phyloP scores from a whole-genome alignment of 2,888 invertebrate genomes.

The Habrosyne pyritoides region DNA sequence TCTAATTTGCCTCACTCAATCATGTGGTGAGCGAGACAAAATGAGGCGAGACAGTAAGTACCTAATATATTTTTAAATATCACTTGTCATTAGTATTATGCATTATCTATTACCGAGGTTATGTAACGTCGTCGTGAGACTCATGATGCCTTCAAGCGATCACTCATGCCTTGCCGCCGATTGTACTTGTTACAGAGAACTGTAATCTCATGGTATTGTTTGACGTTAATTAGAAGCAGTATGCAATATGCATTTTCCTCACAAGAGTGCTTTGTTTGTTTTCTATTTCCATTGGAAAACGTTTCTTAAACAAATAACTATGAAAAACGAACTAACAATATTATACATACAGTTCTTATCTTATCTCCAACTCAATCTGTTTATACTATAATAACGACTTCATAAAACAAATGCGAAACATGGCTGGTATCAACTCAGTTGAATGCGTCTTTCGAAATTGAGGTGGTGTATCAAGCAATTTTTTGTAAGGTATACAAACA shows the following conservation, averaged over 20 bases:
- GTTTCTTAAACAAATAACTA: not conserved
- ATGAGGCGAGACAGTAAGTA: constrained; percentile 57
- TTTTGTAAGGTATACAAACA: not conserved
- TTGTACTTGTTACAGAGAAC: constrained; percentile 24
- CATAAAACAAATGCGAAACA: too few species aligned
- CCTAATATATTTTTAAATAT: constrained; percentile 76
- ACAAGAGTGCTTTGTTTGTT: not conserved
- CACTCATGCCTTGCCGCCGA: constrained; percentile 50
- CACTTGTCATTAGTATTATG: constrained; percentile 77
- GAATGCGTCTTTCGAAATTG: too few species aligned
- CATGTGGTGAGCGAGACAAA: constrained; percentile 55
- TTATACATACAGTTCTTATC: not conserved
- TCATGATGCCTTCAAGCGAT: constrained; percentile 64
- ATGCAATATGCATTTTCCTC: not conserved
- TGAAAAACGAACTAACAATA: not conserved
- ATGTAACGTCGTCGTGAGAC: constrained; percentile 60
- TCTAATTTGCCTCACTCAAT: constrained; percentile 77
- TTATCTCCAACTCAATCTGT: too few species aligned
- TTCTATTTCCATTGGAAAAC: not conserved
- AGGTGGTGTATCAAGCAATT: not conserved
- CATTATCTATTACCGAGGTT: constrained; percentile 73
- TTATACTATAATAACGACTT: too few species aligned
- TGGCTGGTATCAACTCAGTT: too few species aligned
- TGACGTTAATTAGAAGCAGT: constrained; percentile 5
- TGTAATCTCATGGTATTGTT: constrained; percentile 14